These are phyloP conservation scores for Triops longicaudatus DNA, from an alignment of 1,140 invertebrate species.

Conservation along the genomic window DNA sequence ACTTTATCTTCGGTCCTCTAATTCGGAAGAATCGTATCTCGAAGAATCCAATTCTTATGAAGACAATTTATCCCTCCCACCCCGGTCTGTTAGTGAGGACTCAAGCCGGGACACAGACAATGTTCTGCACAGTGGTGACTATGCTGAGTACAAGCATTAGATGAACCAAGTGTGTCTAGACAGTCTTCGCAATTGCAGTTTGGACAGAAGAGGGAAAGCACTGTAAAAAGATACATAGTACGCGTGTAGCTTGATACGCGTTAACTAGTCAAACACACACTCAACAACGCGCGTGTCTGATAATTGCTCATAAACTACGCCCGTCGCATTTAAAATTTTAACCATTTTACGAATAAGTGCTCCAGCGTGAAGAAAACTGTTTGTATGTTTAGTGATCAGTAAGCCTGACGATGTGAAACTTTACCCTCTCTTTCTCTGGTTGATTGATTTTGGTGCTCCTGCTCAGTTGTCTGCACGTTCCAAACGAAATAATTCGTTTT, in stretches of 20 bases:
- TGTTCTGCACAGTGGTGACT: not conserved
- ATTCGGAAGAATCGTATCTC: not conserved
- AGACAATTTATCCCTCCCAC: constrained; percentile 8
- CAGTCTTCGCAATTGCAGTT: not conserved
- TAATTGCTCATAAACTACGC: not conserved
- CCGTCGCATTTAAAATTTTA: not conserved
- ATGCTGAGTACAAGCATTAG: constrained; percentile 12
- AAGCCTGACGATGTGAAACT: not conserved
- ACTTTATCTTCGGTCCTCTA: not conserved
- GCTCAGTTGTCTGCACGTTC: constrained; percentile 4
- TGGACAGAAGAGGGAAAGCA: not conserved
- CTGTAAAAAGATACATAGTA: not conserved
- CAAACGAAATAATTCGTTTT: not conserved
- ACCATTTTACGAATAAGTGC: not conserved
- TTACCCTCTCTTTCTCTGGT: not conserved
- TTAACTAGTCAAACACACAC: not conserved
- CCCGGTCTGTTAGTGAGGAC: not conserved
- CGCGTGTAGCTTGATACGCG: not conserved
- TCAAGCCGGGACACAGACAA: not conserved
- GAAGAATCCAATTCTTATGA: not conserved
- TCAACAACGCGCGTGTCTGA: not conserved
- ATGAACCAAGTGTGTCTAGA: not conserved
- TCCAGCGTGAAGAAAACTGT: not conserved
- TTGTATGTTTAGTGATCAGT: not conserved
- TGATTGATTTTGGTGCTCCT: not conserved